Evolutionary conservation across 2,797 vertebrate genomes (phyloP), one percentile per base, ranked within the genome.

Genomic region (Liasis olivaceus): DNA sequence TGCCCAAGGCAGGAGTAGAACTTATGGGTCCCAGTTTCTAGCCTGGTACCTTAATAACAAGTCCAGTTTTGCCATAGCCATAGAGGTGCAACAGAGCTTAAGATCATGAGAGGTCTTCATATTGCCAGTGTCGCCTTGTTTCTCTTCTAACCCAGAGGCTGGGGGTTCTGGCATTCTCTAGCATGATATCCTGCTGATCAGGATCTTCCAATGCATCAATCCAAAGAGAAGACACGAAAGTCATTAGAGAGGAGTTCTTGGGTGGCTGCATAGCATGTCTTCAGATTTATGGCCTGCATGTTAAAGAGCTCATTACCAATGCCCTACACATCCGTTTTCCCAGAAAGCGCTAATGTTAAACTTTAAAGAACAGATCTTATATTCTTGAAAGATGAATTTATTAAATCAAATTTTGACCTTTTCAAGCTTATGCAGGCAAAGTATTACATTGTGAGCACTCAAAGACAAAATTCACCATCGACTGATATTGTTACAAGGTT

Each of bases 391-490:
- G 87, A 91, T 93, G 91, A 91, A 93, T 95, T 96, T 97, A 95
- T 94, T 96, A 96, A 96, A 93, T 95, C 94, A 95, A 93, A 89
- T 93, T 94, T 64, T 97, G 95, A 97, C 96, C 96, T 97, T 97
- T 97, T 93, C 90, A 85, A 96, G 94, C 95, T 95, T 95, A 94
- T 90, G 91, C 0, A 0, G 89, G 54, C 89, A 96, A 95, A 94
- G 54, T 92, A 77, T 92, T 97, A 95, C 88, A 89, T 64, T 94
- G 60, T 94, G 56, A 91, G 81, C 94, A 95, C 95, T 95, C 87
- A 95, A 28, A 90, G 84, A 47, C 90, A 93, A 93, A 96, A 96
- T 94, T 87, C 60, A 87, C 87, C 56, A 6, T 4, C 0, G 42
- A 12, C 36, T 81, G 36, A 14, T 85, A n/a, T 54, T 17, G 62